A percentile compares a stretch with the other conserved stretches of the same genome.
These are phyloP conservation scores for Drosophila yakuba DNA, from an alignment of 1,140 invertebrate species.

Conservation along the genomic window DNA sequence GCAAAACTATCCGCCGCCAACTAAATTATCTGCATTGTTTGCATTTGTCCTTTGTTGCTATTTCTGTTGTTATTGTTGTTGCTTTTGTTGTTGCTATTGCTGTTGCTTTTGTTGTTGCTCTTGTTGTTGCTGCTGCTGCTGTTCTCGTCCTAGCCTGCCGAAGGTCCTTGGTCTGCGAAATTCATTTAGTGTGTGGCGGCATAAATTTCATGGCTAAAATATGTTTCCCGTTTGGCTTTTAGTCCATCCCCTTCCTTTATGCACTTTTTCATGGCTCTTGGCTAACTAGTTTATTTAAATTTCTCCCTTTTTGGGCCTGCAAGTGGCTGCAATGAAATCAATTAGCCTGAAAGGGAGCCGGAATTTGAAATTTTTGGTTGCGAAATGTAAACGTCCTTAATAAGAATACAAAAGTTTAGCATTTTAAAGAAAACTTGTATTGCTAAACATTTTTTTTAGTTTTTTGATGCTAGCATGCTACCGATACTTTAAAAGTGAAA, in stretches of 20 bases:
- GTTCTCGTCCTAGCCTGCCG: slow-evolving; percentile 26
- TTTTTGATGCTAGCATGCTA: no score
- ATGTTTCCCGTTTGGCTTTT: slow-evolving; percentile 63
- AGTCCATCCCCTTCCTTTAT: slow-evolving; percentile 10
- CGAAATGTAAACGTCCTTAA: neutral
- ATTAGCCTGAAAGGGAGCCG: slow-evolving; percentile 46
- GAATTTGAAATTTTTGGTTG: slow-evolving; percentile 16
- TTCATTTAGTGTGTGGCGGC: slow-evolving; percentile 70
- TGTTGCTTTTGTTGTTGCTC: slow-evolving; percentile 14
- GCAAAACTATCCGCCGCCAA: slow-evolving; percentile 61
- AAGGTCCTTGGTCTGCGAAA: slow-evolving; percentile 53
- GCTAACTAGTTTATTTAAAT: slow-evolving; percentile 64
- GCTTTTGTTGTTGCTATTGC: slow-evolving; percentile 4
- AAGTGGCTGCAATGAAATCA: slow-evolving; percentile 53
- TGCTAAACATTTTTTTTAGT: no score
- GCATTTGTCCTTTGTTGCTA: slow-evolving; percentile 59
- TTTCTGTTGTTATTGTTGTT: slow-evolving; percentile 11
- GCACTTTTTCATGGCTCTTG: slow-evolving; percentile 40
- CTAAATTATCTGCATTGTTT: slow-evolving; percentile 81
- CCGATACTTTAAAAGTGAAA: no score
- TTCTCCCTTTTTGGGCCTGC: slow-evolving; percentile 23
- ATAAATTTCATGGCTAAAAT: slow-evolving; percentile 80
- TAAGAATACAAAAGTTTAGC: neutral
- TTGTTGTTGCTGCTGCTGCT: slow-evolving; percentile 25
- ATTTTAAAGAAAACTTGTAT: no score